Conservation (phyloP, 2,797 vertebrate genomes). For the Cryptoprocta ferox region DNA sequence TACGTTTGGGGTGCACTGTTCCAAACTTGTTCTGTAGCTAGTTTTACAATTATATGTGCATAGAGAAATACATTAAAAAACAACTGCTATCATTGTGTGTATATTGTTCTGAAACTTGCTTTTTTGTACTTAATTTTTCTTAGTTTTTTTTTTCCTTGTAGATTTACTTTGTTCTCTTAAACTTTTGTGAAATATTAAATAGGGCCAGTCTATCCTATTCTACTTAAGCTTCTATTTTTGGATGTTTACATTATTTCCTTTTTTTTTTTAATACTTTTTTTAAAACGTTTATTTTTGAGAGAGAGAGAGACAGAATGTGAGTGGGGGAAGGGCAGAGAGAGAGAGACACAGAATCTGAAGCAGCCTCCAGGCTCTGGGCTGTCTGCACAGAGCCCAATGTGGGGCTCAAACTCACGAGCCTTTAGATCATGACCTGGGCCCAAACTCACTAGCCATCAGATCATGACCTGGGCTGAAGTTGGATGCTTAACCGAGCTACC, state of each 20-base stretch:
- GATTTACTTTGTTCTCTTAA: neutral
- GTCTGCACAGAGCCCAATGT: too few relatives aligned
- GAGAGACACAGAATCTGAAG: too few relatives aligned
- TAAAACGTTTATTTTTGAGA: too few relatives aligned
- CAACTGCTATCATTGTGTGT: neutral
- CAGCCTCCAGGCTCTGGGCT: too few relatives aligned
- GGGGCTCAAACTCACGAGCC: too few relatives aligned
- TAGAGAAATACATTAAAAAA: conserved; percentile 3
- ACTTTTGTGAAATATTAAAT: neutral
- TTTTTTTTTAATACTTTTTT: neutral
- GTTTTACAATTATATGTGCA: neutral
- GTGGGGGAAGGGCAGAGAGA: too few relatives aligned
- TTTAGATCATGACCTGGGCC: too few relatives aligned
- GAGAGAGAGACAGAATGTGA: too few relatives aligned
- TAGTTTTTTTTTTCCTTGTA: neutral
- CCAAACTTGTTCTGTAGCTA: neutral
- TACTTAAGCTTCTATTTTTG: neutral
- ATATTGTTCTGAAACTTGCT: neutral
- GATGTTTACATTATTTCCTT: neutral
- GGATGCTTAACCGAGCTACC: too few relatives aligned
- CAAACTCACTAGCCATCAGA: too few relatives aligned
- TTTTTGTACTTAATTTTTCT: conserved; percentile 7
- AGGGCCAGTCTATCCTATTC: neutral
- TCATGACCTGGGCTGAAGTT: too few relatives aligned
- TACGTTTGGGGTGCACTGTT: neutral